Percentiles rank a stretch among this genome's conserved stretches.
Evolutionary conservation across 2,113 vertebrate genomes (phyloP).

Genomic region (Chionodraco myersi): DNA sequence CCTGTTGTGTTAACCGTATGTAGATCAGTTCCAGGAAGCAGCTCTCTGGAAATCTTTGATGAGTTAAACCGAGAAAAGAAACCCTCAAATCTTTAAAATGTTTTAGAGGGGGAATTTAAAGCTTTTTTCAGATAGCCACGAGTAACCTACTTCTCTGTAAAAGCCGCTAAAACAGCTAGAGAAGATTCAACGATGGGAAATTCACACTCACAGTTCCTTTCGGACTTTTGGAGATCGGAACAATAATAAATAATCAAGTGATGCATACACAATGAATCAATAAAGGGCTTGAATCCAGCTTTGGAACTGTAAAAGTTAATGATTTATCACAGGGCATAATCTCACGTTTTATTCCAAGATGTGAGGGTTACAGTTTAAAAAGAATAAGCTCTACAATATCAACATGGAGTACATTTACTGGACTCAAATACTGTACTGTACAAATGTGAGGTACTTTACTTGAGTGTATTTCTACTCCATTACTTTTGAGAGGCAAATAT

Average conservation of each 20-base stretch:
- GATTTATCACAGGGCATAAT: constrained; percentile 2
- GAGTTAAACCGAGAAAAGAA: background rate
- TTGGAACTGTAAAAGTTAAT: constrained; percentile 2
- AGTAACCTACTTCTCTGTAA: background rate
- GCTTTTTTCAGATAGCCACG: too few species aligned
- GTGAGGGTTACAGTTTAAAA: background rate
- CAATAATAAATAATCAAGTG: constrained; percentile 3
- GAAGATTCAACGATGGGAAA: background rate
- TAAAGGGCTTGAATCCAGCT: background rate
- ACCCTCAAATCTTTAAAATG: background rate
- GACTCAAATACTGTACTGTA: background rate
- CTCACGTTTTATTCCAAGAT: background rate
- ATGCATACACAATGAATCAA: constrained; percentile 14
- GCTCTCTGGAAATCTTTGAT: background rate
- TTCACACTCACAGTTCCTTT: background rate
- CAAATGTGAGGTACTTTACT: background rate
- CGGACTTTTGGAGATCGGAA: background rate
- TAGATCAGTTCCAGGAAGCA: background rate
- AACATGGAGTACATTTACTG: background rate
- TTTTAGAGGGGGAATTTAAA: background rate
- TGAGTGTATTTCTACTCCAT: background rate
- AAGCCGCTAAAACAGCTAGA: background rate
- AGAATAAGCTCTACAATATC: too few species aligned
- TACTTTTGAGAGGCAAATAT: background rate
- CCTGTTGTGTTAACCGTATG: background rate